Conservation (phyloP, 2,797 vertebrate genomes). For the Natrix natrix region DNA sequence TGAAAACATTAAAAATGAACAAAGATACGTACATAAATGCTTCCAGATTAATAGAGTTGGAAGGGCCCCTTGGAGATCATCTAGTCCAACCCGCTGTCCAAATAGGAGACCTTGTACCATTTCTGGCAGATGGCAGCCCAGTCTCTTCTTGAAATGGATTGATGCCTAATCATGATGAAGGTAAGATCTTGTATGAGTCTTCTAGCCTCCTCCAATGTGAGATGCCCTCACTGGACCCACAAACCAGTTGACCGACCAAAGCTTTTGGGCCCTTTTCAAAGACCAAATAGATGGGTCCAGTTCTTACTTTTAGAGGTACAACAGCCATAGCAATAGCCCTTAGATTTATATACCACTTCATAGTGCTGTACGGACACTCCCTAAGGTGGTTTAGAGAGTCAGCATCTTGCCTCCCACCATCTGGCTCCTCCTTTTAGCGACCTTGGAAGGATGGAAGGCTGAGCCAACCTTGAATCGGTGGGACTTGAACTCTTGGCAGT, state of each 20-base stretch:
- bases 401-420: neutral
- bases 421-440: neutral
- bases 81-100: no score
- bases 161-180: neutral
- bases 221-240: no score
- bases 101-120: no score
- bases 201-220: no score
- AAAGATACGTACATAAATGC: neutral
- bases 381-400: neutral
- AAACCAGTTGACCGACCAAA: neutral
- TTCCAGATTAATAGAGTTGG: no score
- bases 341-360: neutral
- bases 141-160: neutral
- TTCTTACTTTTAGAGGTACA: neutral
- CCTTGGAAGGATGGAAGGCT: neutral
- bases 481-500: neutral
- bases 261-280: neutral
- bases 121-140: no score
- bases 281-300: neutral
- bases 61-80: no score
- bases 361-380: neutral
- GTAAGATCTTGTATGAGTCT: neutral
- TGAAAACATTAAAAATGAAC: neutral
- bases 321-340: neutral
- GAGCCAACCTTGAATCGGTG: no score